Evolutionary conservation across 2,888 invertebrate species (phyloP), one percentile per base, ranked within the genome.

Genomic region (Coleophora deauratella): DNA sequence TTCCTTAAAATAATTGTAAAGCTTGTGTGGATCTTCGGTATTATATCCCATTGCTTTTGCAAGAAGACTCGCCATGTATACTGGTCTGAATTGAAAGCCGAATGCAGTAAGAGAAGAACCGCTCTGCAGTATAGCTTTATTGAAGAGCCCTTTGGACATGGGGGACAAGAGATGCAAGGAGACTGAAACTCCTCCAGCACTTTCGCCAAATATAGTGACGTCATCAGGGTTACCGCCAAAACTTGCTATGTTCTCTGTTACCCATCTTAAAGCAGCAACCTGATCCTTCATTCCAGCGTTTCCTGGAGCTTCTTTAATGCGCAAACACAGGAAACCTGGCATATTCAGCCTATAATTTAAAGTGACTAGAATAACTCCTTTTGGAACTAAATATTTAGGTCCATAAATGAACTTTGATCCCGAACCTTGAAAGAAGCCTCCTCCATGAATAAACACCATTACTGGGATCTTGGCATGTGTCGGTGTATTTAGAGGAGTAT

Each of bases 371-470:
- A 82, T 64, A 0, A 82, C 68, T 11, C 58, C 68, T 55, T 80
- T 73, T 3, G 55, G 28, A 0, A 74, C 59, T 37, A 85, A 50
- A 43, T 74, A 76, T 12, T 71, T 61, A 1, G 82, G 78, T 0
- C 81, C 81, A 13, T 76, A 82, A 1, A 77, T 3, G 0, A 60
- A 1, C 2, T 55, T 52, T 4, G 60, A 55, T 0, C 65, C 62
- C 0, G 79, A 75, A 0, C 80, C 80, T 35, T 67, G 55, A 30
- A 64, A 73, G 47, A 60, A 85, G 0, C 73, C 82, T 43, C 84
- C 84, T 6, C 84, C 84, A 27, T 84, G 84, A 1, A 84, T 64
- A 42, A 63, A 81, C 3, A 75, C 62, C 82, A 84, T 82, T 9
- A 82, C 79, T 0, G 82, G 76, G 11, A 77, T 53, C 6, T 51